A percentile compares a stretch with the other conserved stretches of the same genome.
These are phyloP conservation scores for Ormyrus pomaceus DNA, from an alignment of 2,888 invertebrate genomes.

Conservation along the genomic window DNA sequence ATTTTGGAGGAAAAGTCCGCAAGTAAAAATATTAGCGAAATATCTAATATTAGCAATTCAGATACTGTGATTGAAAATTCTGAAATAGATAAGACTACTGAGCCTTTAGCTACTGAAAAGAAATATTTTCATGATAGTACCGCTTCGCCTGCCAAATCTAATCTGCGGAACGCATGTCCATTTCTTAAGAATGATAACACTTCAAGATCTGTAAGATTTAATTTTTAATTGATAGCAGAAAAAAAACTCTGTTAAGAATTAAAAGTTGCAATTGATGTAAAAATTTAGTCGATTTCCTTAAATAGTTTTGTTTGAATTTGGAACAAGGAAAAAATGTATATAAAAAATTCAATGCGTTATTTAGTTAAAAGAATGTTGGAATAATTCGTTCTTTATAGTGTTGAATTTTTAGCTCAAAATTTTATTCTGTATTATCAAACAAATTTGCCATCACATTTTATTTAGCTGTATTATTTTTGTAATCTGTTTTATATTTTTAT, in stretches of 20 bases:
- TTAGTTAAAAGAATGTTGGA: no score
- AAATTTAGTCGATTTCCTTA: constrained; percentile 12
- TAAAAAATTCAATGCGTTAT: no score
- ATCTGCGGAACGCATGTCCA: constrained; percentile 58
- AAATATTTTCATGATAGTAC: constrained; percentile 56
- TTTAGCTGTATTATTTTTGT: constrained; percentile 30
- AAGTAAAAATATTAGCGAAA: constrained; percentile 10
- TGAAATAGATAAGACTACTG: constrained; percentile 45
- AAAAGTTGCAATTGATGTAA: constrained; percentile 35
- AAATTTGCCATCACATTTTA: constrained; percentile 18
- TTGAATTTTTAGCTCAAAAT: no score
- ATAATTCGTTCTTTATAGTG: no score
- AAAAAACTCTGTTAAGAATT: not conserved
- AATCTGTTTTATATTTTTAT: constrained; percentile 34
- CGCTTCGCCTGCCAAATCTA: constrained; percentile 62
- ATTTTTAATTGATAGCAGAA: constrained; percentile 53
- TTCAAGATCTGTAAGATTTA: constrained; percentile 69
- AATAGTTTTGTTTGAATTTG: no score
- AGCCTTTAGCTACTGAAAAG: constrained; percentile 24
- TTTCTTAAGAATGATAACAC: constrained; percentile 61
- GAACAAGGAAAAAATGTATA: no score
- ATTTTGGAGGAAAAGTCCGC: constrained; percentile 58
- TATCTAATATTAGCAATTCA: constrained; percentile 39
- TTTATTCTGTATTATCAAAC: no score
- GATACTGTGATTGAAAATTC: constrained; percentile 64